These are phyloP conservation scores for Pseudochirops cupreus DNA, from an alignment of 2,797 vertebrate species.

Conservation along the genomic window DNA sequence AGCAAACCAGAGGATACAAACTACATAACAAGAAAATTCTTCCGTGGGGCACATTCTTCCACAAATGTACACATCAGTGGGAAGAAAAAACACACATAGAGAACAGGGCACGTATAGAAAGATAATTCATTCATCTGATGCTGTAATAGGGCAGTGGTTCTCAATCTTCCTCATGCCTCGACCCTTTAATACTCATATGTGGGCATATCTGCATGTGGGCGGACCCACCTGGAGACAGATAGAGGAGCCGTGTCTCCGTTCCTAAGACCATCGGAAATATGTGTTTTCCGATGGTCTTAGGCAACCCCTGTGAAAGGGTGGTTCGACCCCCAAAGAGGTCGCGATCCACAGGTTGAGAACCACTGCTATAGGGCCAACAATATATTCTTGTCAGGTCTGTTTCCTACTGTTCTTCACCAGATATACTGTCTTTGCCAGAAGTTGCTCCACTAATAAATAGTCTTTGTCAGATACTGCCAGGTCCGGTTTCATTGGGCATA, in stretches of 20 bases:
- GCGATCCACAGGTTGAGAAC: too few species aligned
- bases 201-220: too few species aligned
- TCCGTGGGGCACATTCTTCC: not conserved
- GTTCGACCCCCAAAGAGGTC: too few species aligned
- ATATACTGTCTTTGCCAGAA: not conserved
- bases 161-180: too few species aligned
- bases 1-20: not conserved
- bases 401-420: not conserved
- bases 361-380: not conserved
- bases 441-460: not conserved
- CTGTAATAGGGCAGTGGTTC: too few species aligned
- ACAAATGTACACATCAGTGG: not conserved
- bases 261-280: too few species aligned
- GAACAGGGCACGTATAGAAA: not conserved
- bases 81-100: not conserved
- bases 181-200: too few species aligned
- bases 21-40: not conserved
- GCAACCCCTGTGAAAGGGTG: too few species aligned
- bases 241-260: too few species aligned
- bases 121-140: not conserved
- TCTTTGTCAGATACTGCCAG: not conserved
- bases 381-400: not conserved
- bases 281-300: too few species aligned
- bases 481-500: not conserved
- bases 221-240: too few species aligned